Evolutionary conservation across 2,888 invertebrate species (phyloP), one percentile per base, ranked within the genome.

Genomic region (Trissonchulus sp.): DNA sequence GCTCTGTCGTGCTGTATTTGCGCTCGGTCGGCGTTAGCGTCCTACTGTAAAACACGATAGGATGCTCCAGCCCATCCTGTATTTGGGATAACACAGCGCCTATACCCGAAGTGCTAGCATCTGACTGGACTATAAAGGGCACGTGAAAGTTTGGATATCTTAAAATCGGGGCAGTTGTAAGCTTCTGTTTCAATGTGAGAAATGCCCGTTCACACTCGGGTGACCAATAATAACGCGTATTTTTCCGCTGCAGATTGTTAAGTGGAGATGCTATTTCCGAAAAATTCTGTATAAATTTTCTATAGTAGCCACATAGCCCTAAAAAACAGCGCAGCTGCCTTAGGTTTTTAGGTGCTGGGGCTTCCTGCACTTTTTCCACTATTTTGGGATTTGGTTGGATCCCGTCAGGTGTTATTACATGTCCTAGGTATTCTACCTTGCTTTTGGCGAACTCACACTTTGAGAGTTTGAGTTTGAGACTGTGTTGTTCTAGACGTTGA

Each of bases 1-100:
- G 18, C 35, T 78, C 72, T 1, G 73, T 77, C 0, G 76, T 73
- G 0, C 63, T 72, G 37, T 78, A 78, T 31, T 78, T 78, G 28
- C 23, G 35, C 34, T 78, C 72, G 28, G 75, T 62, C 28, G 15
- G 1, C 3, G 30, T 62, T 1, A 78, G 60, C 30, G 68, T 18
- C 15, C 65, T 28, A n/a, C 72, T 78, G 15, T 77, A 69, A 68
- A 73, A 78, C 34, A 75, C 77, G 0, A 78, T 74, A 0, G 73
- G 74, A 15, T 68, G 63, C 30, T 73, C 72, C 8, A 37, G 34
- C 1, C 28, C 34, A n/a, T n/a, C n/a, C n/a, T n/a, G n/a, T n/a
- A n/a, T n/a, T n/a, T n/a, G n/a, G n/a, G n/a, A n/a, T n/a, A n/a
- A n/a, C n/a, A n/a, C n/a, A n/a, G n/a, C n/a, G n/a, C n/a, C n/a